Conservation (phyloP, 2,888 invertebrate genomes). For the Incurvaria masculella region DNA sequence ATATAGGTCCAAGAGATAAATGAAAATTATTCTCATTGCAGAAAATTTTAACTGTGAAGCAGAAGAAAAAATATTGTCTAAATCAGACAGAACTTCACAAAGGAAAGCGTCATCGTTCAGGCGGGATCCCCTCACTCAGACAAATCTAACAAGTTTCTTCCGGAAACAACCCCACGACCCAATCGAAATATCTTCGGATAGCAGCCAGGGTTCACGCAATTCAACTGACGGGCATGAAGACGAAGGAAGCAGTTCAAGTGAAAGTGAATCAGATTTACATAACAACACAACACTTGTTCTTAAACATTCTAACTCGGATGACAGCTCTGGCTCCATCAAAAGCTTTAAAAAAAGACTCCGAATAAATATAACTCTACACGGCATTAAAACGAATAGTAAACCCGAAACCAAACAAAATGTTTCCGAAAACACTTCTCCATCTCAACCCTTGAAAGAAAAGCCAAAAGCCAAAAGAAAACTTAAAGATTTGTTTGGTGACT, state of each 20-base stretch:
- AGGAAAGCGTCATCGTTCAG: constrained; percentile 47
- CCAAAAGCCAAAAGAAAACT: constrained; percentile 40
- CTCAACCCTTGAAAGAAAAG: constrained; percentile 22
- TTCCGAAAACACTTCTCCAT: constrained; percentile 12
- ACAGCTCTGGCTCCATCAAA: not conserved
- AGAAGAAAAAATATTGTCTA: constrained; percentile 28
- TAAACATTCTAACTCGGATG: too few species aligned
- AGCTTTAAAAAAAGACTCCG: constrained; percentile 27
- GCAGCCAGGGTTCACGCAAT: constrained; percentile 19
- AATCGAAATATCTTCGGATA: constrained; percentile 20
- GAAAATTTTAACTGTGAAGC: too few species aligned
- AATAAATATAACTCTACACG: constrained; percentile 45
- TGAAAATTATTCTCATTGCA: constrained; percentile 12
- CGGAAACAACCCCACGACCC: constrained; percentile 30
- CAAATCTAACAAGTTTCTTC: constrained; percentile 43
- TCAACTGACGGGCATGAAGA: constrained; percentile 18
- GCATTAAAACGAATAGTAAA: constrained; percentile 29
- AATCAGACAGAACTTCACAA: constrained; percentile 43
- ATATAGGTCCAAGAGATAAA: constrained; percentile 24
- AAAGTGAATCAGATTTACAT: too few species aligned
- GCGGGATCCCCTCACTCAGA: constrained; percentile 47
- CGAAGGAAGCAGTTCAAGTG: too few species aligned
- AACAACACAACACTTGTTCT: not conserved
- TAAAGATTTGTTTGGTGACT: constrained; percentile 51
- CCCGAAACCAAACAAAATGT: constrained; percentile 11